A percentile compares a stretch with the other conserved stretches of the same genome.
Evolutionary conservation across 2,113 vertebrate species (phyloP).

Genomic region (Onychostoma macrolepis): DNA sequence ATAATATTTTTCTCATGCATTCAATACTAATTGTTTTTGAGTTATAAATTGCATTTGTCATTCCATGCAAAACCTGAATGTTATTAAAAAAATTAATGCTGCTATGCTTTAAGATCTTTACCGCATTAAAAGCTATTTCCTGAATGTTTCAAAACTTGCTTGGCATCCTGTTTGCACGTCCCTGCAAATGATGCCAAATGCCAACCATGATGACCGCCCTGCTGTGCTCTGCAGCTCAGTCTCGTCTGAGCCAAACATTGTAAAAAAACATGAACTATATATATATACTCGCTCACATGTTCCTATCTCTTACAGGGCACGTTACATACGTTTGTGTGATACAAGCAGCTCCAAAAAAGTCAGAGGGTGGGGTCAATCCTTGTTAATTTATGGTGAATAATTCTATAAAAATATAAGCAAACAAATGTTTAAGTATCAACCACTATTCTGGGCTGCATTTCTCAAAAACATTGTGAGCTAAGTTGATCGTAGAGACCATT

Average conservation of each 20-base stretch:
- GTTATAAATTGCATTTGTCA: neutral
- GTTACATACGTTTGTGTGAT: neutral
- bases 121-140: neutral
- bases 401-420: neutral
- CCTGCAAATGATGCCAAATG: neutral
- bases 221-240: neutral
- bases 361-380: neutral
- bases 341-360: neutral
- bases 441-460: neutral
- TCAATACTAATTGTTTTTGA: neutral
- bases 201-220: neutral
- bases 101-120: neutral
- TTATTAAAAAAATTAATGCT: neutral
- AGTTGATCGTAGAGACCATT: neutral
- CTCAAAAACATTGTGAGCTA: too few species aligned
- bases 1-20: neutral
- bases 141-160: conserved; percentile 16
- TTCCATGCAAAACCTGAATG: neutral
- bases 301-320: neutral
- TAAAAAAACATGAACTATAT: neutral
- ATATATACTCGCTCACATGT: neutral
- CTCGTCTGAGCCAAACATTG: neutral
- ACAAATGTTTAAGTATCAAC: neutral
- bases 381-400: neutral
- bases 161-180: neutral